phyloP scores from a whole-genome alignment of 1,140 invertebrate species.

The Scaptomyza pallida region DNA sequence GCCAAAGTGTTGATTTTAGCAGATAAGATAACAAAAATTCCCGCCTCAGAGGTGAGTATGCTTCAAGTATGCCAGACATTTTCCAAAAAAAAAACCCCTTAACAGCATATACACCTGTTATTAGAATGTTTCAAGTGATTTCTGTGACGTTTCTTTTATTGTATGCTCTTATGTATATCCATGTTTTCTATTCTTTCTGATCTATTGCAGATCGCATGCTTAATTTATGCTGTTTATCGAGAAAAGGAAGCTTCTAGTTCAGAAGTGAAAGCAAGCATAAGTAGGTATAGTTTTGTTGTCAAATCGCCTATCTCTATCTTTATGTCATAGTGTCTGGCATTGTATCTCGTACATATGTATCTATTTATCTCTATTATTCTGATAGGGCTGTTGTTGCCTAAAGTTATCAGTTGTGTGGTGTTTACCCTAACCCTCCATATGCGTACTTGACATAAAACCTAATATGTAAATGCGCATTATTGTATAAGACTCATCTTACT shows the following conservation, averaged over 20 bases:
- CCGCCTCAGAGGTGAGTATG: slow-evolving; percentile 45
- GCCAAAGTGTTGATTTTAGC: slow-evolving; percentile 6
- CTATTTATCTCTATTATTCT: neutral
- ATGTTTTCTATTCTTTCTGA: slow-evolving; percentile 32
- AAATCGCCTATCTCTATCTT: neutral
- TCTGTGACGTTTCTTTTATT: no score
- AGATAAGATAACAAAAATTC: slow-evolving; percentile 11
- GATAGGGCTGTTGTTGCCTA: slow-evolving; percentile 8
- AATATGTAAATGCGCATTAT: neutral
- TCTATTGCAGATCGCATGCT: slow-evolving; percentile 60
- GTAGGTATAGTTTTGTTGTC: slow-evolving; percentile 34
- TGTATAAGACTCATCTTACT: neutral
- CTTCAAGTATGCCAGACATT: slow-evolving; percentile 6
- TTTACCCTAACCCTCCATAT: neutral
- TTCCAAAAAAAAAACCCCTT: neutral
- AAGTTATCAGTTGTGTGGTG: neutral
- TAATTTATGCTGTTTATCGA: slow-evolving; percentile 56
- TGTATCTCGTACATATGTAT: neutral
- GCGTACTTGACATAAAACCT: neutral
- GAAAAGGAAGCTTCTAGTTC: slow-evolving; percentile 33
- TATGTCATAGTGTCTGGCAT: slow-evolving; percentile 4
- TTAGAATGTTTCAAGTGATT: neutral
- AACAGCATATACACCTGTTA: neutral
- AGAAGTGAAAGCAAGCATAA: slow-evolving; percentile 12
- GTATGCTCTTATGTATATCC: neutral